Evolutionary conservation across 2,888 invertebrate species (phyloP), one percentile per base, ranked within the genome.

Genomic region (Taphrorychus bicolor): DNA sequence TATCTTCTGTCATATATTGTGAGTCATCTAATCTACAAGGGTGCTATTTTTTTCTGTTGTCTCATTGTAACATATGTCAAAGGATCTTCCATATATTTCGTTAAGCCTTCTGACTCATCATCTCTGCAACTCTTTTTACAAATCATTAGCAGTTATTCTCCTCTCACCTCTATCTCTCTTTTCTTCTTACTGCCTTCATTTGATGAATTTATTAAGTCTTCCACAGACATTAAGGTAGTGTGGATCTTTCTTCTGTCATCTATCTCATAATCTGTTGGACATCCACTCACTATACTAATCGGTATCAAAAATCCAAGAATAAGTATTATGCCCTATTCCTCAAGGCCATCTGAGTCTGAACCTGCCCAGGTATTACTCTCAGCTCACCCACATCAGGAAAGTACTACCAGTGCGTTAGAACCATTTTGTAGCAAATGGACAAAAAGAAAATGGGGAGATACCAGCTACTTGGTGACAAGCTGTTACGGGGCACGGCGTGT

Each of bases 201-300:
- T 16, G 76, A 75, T 2, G 81, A 81, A 73, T 83, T 83, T 86
- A 94, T 91, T 62, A 95, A 82, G 78, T 95, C 95, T 74, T 95
- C 95, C 2, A 94, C 93, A 0, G 93, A 92, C 72, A 95, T 84
- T 40, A 93, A 87, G 72, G 90, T 84, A 76, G 91, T 92, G 79
- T 94, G 91, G 21, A 89, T 83, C 84, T 92, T 94, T 79, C 94
- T 95, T 76, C 91, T 91, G 48, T 91, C 88, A 80, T 95, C 95
- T n/a, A 95, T 92, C 82, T 97, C 97, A 79, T 98, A 98, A 83
- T 98, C 98, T 81, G 98, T 98, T 98, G 76, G 93, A 93, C 97
- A 98, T 97, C 97, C 97, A 98, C 83, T 98, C 98, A 83, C 98
- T 98, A 83, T 95, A 97, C 78, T 94, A 93, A 79, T 97, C 95